Evolutionary conservation across 1,140 invertebrate genomes (phyloP).

Genomic region (Theocolax elegans): DNA sequence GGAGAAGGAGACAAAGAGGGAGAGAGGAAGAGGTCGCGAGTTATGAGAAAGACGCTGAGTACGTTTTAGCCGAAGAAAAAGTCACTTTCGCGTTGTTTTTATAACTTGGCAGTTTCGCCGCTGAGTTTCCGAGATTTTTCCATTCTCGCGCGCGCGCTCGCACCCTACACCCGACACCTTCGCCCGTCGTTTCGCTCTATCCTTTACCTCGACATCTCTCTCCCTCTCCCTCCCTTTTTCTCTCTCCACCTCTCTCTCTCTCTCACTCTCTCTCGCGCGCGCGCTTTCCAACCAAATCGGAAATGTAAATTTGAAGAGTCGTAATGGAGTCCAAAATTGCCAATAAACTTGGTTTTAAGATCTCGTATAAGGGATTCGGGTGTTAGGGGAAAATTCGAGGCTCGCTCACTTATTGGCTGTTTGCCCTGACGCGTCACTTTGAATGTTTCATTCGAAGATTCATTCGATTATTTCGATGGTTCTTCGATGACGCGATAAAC

Average conservation of each 20-base stretch:
- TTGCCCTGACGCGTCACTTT: neutral
- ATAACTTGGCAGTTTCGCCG: neutral
- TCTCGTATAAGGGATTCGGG: neutral
- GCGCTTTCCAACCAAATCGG: neutral
- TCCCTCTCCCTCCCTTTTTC: no score
- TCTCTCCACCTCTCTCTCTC: no score
- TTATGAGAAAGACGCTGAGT: neutral
- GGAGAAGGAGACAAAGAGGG: neutral
- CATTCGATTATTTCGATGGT: neutral
- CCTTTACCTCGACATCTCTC: no score
- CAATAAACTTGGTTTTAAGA: slow-evolving; percentile 28
- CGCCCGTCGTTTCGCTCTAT: no score
- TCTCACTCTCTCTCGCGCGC: neutral
- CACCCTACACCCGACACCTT: no score
- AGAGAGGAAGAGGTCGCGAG: neutral
- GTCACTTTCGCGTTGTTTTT: slow-evolving; percentile 9
- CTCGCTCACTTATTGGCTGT: neutral
- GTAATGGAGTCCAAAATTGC: slow-evolving; percentile 13
- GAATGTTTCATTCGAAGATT: slow-evolving; percentile 2
- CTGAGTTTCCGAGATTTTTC: neutral
- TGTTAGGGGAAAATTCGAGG: slow-evolving; percentile 2
- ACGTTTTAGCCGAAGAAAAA: neutral
- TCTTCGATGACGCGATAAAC: neutral
- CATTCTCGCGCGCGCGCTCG: neutral
- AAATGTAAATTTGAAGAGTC: slow-evolving; percentile 17